Percentiles rank a stretch among this genome's conserved stretches.
Evolutionary conservation across 30 jellyfish, hydroid and myxozoan species (phyloP).

Genomic region (Hydractinia symbiolongicarpus): DNA sequence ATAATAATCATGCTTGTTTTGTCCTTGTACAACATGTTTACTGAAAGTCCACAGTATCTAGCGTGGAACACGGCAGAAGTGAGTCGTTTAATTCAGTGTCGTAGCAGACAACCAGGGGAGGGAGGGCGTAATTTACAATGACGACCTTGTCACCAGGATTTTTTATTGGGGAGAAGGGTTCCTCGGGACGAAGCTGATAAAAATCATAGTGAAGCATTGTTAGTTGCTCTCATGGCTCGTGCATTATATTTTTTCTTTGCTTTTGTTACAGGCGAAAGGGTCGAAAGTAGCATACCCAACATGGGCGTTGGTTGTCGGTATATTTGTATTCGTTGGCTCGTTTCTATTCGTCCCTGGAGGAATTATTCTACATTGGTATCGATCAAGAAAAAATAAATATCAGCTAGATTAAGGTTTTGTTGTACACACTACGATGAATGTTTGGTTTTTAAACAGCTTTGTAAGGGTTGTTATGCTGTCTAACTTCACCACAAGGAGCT

Average conservation of each 20-base stretch:
- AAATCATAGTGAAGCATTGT: background rate
- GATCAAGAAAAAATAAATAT: conserved; percentile 1
- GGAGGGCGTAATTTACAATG: too few relatives aligned
- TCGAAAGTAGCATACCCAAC: conserved; percentile 69
- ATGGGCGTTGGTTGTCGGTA: conserved; percentile 76
- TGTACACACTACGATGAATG: too few relatives aligned
- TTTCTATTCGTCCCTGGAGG: conserved; percentile 47
- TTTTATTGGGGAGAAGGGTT: background rate
- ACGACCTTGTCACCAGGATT: background rate
- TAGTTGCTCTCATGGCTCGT: background rate
- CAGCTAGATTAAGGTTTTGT: background rate
- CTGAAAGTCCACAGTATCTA: conserved; percentile 32
- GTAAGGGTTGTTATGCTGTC: too few relatives aligned
- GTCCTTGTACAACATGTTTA: background rate
- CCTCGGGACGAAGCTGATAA: background rate
- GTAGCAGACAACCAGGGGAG: background rate
- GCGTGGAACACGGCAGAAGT: conserved; percentile 70
- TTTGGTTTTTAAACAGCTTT: too few relatives aligned
- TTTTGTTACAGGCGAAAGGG: conserved; percentile 31
- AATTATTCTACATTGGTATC: background rate
- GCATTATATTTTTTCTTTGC: background rate
- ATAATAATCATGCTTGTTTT: conserved; percentile 49
- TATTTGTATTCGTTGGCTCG: conserved; percentile 43
- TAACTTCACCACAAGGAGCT: too few relatives aligned
- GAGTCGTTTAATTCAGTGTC: background rate